A percentile compares a stretch with the other conserved stretches of the same genome.
Conservation (phyloP, 2,113 vertebrate species). For the Bubo bubo region DNA sequence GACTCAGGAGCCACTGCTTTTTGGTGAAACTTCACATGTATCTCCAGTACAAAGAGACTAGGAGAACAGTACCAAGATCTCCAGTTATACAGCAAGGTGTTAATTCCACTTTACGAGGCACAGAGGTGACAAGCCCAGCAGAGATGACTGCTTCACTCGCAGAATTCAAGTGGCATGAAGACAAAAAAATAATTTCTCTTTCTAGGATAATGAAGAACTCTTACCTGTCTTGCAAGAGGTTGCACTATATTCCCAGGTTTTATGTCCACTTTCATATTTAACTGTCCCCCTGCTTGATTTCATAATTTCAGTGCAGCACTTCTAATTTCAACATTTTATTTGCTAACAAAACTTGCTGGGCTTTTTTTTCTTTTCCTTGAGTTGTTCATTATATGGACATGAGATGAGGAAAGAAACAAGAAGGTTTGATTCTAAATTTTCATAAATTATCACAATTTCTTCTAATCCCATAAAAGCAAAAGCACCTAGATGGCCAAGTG, state of each 20-base stretch:
- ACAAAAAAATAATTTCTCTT: background rate
- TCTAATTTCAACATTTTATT: background rate
- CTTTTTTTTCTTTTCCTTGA: background rate
- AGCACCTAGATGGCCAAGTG: background rate
- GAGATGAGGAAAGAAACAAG: background rate
- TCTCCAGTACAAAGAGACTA: background rate
- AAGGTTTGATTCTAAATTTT: background rate
- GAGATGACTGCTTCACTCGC: background rate
- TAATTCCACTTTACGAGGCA: background rate
- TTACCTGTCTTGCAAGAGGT: background rate
- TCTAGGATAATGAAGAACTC: background rate
- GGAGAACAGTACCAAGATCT: background rate
- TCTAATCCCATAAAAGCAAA: background rate
- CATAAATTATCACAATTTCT: background rate
- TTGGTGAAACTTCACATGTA: background rate
- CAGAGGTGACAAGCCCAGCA: background rate
- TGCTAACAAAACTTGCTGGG: background rate
- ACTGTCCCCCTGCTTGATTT: background rate
- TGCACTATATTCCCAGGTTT: background rate
- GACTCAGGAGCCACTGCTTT: background rate
- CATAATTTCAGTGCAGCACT: background rate
- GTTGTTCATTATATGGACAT: background rate
- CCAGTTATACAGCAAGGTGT: background rate
- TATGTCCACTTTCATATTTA: background rate
- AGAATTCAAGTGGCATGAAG: background rate